These are phyloP conservation scores for Ctenopoma multispine DNA, from an alignment of 2,797 vertebrate species.

Conservation along the genomic window DNA sequence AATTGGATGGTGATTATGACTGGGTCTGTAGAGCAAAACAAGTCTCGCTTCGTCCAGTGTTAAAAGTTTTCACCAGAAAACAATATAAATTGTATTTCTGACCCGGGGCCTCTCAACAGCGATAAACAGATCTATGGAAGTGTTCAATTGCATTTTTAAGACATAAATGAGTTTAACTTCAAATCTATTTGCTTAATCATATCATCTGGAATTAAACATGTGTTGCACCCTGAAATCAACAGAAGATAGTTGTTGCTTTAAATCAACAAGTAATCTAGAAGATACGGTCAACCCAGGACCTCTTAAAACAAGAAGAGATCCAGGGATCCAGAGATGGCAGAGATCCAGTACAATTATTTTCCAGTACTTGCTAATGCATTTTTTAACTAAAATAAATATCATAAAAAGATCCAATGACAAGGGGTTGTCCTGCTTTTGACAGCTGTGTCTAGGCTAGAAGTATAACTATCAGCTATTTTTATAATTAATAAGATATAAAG, in stretches of 20 bases:
- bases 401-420: not conserved
- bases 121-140: conserved; percentile 6
- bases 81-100: not conserved
- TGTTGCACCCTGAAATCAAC: not conserved
- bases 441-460: not conserved
- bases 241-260: conserved; percentile 1
- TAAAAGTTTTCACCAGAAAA: conserved; percentile 9
- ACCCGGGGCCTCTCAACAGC: not conserved
- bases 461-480: not conserved
- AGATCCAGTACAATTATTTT: not conserved
- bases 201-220: not conserved
- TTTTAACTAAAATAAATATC: not conserved
- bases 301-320: not conserved
- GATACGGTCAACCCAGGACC: not conserved
- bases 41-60: not conserved
- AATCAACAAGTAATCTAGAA: not conserved
- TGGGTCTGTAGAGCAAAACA: conserved; percentile 4
- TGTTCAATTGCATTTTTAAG: conserved; percentile 13
- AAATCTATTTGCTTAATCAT: not conserved
- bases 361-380: not conserved
- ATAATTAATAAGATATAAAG: too few relatives aligned
- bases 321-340: too few relatives aligned
- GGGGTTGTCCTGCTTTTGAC: not conserved
- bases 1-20: conserved; percentile 22
- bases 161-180: conserved; percentile 7